Evolutionary conservation across 2,113 vertebrate species (phyloP).

Genomic region (Athene noctua): DNA sequence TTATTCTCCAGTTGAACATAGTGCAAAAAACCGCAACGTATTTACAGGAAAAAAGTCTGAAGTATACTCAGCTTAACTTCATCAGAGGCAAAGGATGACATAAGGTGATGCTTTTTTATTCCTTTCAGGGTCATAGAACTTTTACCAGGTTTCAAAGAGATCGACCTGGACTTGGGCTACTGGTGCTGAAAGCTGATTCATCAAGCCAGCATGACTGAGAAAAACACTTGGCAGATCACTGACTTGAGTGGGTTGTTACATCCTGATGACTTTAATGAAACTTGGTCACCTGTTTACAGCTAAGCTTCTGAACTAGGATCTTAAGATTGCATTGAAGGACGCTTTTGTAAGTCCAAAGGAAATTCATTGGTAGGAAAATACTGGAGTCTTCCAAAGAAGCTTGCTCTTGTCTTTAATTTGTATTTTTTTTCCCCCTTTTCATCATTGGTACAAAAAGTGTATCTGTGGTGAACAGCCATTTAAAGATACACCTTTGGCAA

Average conservation of each 20-base stretch:
- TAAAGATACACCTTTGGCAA: not conserved
- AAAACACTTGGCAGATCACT: constrained; percentile 26
- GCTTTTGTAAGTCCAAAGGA: not conserved
- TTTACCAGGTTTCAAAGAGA: not conserved
- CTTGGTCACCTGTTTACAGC: constrained; percentile 17
- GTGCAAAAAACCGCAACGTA: constrained; percentile 41
- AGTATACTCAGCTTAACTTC: constrained; percentile 15
- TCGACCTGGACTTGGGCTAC: not conserved
- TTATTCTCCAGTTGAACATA: constrained; percentile 47
- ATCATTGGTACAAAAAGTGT: not conserved
- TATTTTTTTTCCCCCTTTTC: accelerated
- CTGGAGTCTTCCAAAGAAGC: not conserved
- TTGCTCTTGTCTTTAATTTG: not conserved
- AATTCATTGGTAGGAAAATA: not conserved
- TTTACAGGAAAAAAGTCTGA: constrained; percentile 7
- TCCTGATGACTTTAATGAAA: constrained; percentile 4
- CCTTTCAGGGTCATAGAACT: not conserved
- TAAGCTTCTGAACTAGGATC: not conserved
- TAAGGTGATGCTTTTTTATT: constrained; percentile 31
- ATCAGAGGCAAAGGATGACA: constrained; percentile 3
- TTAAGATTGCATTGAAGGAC: not conserved
- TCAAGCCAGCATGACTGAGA: constrained; percentile 1
- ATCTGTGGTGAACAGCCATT: not conserved
- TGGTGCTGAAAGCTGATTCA: constrained; percentile 40
- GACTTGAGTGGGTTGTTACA: constrained; percentile 11